Conservation (phyloP, 2,113 vertebrate genomes). For the Cinclus mexicanus region DNA sequence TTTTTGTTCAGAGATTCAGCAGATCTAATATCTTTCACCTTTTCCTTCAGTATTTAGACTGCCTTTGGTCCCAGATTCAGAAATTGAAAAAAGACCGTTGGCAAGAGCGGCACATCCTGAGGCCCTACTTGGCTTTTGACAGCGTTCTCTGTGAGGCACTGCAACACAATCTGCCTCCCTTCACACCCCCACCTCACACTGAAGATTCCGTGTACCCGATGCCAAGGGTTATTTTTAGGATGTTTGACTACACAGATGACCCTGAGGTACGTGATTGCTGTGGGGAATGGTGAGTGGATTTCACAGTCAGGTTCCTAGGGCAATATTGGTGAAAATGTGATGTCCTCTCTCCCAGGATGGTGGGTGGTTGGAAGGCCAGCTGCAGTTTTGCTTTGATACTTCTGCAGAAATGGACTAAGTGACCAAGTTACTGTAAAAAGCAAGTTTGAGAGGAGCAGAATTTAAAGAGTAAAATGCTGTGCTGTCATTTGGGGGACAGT, state of each 20-base stretch:
- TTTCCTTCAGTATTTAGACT: constrained; percentile 91
- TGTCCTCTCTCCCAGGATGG: neutral
- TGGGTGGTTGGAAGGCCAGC: neutral
- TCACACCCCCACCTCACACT: constrained; percentile 92
- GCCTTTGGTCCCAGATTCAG: constrained; percentile 98
- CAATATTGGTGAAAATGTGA: neutral
- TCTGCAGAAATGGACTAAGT: neutral
- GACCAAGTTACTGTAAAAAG: neutral
- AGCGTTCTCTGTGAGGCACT: constrained; percentile 96
- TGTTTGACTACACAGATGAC: constrained; percentile 99
- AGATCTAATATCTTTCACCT: neutral
- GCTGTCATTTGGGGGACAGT: neutral
- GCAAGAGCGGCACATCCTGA: constrained; percentile 95
- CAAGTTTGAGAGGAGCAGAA: neutral
- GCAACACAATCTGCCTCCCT: constrained; percentile 97
- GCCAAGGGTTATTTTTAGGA: constrained; percentile 92
- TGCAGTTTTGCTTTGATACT: neutral
- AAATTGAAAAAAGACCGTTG: constrained; percentile 96
- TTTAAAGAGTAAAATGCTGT: neutral
- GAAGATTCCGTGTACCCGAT: constrained; percentile 89
- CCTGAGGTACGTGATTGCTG: constrained; percentile 80
- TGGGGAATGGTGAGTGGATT: neutral
- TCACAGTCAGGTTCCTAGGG: neutral
- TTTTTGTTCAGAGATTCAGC: neutral
- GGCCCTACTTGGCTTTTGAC: constrained; percentile 97